A percentile compares a stretch with the other conserved stretches of the same genome.
phyloP scores from a whole-genome alignment of 2,797 vertebrate genomes.

The Bufotes viridis region DNA sequence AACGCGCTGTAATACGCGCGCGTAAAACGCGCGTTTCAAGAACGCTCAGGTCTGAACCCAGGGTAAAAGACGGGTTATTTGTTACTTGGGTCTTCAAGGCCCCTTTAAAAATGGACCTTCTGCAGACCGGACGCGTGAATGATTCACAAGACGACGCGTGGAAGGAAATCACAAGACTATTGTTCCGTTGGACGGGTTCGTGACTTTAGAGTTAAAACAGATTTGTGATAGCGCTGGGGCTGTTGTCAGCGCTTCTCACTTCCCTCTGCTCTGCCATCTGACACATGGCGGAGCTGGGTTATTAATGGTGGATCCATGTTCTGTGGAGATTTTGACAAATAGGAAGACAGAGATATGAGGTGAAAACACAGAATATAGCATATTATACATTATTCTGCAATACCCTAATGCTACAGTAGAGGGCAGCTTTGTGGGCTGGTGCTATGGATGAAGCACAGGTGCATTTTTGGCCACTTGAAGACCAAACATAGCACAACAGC shows the following conservation, averaged over 20 bases:
- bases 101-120: background rate
- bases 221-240: background rate
- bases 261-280: background rate
- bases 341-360: too few species aligned
- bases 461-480: background rate
- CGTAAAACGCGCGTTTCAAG: too few species aligned
- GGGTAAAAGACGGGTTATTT: background rate
- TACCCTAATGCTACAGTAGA: background rate
- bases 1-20: too few species aligned
- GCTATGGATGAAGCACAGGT: background rate
- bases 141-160: constrained; percentile 46
- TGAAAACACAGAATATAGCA: too few species aligned
- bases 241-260: background rate
- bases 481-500: too few species aligned
- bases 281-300: background rate
- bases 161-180: constrained; percentile 59
- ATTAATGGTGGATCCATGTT: too few species aligned
- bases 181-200: background rate
- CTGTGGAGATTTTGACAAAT: too few species aligned
- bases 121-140: constrained; percentile 11
- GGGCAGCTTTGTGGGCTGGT: background rate
- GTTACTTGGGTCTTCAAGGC: background rate
- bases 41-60: too few species aligned
- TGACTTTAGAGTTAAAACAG: constrained; percentile 35
- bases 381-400: background rate